Base-by-base conservation (phyloP, 2,888 invertebrate genomes). In the Alsophila aescularia region DNA sequence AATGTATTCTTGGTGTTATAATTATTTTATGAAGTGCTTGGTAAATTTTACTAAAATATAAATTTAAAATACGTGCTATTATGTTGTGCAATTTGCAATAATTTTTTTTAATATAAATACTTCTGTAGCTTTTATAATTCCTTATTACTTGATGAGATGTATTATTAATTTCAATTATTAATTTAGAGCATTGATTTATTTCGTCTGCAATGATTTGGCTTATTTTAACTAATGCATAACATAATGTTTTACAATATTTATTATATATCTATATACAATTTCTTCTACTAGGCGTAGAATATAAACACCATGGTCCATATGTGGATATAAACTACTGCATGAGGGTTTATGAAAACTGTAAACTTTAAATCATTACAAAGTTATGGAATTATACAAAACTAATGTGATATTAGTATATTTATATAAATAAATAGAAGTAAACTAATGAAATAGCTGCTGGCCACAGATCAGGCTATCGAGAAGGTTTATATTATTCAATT, bases 281-380 rank as follows among this genome's bases (percentile, higher is more conserved):
- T 75, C 65, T 58, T 76, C 80, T 85, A 85, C 75, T 86, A 87
- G 85, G 84, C 83, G 76, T 81, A 83, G 78, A 75, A 81, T 82
- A 72, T 79, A 75, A 75, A 84, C 79, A 80, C 77, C 76, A 74
- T 87, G 87, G 87, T 87, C 87, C 87, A 74, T 83, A 63, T 57
- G 62, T 60, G 51, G 51, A 52, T 57, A 52, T 43, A 37, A 52
- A 47, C 48, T 42, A 45, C 21, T 35, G 45, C 13, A 15, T 24
- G 3, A 36, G 7, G 13, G 31, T 18, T 24, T 31, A 12, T 12
- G n/a, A n/a, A n/a, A n/a, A n/a, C n/a, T n/a, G n/a, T n/a, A n/a
- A n/a, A n/a, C n/a, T n/a, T n/a, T n/a, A n/a, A n/a, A n/a, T n/a
- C n/a, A n/a, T n/a, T n/a, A n/a, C n/a, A n/a, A n/a, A n/a, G n/a